Base-by-base conservation (phyloP, 2,888 invertebrate genomes). In the Pilophorus perplexus region DNA sequence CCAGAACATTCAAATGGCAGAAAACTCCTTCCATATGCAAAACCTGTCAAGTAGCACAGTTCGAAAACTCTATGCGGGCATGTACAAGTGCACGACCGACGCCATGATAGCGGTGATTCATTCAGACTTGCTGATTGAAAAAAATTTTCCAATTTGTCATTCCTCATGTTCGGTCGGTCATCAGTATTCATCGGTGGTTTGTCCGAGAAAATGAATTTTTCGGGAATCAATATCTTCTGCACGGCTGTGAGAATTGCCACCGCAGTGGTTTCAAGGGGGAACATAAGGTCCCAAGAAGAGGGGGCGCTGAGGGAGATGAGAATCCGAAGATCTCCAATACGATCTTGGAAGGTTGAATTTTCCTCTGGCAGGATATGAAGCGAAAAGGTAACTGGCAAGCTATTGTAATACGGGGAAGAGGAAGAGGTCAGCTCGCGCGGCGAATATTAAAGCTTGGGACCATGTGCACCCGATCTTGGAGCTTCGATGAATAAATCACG, bases 401-500 rank as follows among this genome's bases (percentile, higher is more conserved):
- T 25, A 50, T 3, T 18, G 44, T 44, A 20, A 5, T 25, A 23
- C 5, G 25, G n/a, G 12, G 44, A 23, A 18, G 18, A 44, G 48
- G 48, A 10, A 18, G 16, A 25, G 55, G 38, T 55, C 55, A 55
- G 38, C 55, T 37, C 22, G 38, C 55, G 37, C 55, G 20, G 55
- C 55, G 55, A 55, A 55, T 55, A 55, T 55, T 55, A 55, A 55
- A 38, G 38, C 38, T 22, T 12, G 55, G 38, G 23, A 37, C 54
- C 55, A 38, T 38, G 55, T 38, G 55, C 38, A n/a, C 37, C 23
- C 55, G 55, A 55, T 55, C 55, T 38, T 37, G 10, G 55, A 38
- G 55, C 38, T 55, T 37, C 55, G 38, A 55, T 55, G 55, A 55
- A 55, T 55, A 55, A 55, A 55, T 55, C 55, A 55, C 55, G 38